These are phyloP conservation scores for Goniozus legneri DNA, from an alignment of 1,140 invertebrate species.

Conservation along the genomic window DNA sequence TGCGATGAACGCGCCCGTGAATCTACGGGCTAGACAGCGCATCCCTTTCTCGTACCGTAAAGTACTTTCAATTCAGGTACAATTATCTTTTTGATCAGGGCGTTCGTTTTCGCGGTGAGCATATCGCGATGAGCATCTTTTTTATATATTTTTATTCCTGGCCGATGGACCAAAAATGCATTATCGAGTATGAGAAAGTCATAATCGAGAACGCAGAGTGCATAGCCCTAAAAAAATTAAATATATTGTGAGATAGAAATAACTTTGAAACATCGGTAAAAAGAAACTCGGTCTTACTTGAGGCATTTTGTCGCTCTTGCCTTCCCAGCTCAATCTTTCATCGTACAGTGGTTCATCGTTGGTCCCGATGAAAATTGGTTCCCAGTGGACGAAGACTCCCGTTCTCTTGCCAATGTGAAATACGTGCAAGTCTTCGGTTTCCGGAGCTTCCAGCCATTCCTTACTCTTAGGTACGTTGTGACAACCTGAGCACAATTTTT, in stretches of 20 bases:
- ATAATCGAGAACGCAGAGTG: constrained; percentile 81
- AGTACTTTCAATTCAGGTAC: constrained; percentile 80
- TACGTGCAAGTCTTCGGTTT: constrained; percentile 69
- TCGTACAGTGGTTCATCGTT: constrained; percentile 86
- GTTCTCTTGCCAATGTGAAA: constrained; percentile 82
- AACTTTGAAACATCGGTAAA: background rate
- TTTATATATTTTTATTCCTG: constrained; percentile 78
- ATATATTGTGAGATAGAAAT: constrained; percentile 14
- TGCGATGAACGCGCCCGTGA: constrained; percentile 18
- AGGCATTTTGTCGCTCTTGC: constrained; percentile 91
- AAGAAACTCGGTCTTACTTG: constrained; percentile 68
- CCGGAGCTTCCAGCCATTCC: constrained; percentile 73
- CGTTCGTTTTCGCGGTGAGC: constrained; percentile 73
- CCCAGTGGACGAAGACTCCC: constrained; percentile 80
- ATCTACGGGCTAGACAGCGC: constrained; percentile 64
- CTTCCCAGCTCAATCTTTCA: constrained; percentile 83
- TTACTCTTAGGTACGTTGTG: constrained; percentile 83
- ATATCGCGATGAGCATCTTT: constrained; percentile 72
- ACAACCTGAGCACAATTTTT: constrained; percentile 82
- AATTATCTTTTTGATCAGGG: constrained; percentile 76
- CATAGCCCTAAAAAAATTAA: constrained; percentile 69
- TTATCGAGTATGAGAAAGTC: constrained; percentile 89
- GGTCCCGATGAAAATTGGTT: constrained; percentile 85
- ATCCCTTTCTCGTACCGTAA: constrained; percentile 75
- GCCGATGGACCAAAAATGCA: constrained; percentile 83